Conservation (phyloP, 2,888 invertebrate species). For the Tribolium freemani region DNA sequence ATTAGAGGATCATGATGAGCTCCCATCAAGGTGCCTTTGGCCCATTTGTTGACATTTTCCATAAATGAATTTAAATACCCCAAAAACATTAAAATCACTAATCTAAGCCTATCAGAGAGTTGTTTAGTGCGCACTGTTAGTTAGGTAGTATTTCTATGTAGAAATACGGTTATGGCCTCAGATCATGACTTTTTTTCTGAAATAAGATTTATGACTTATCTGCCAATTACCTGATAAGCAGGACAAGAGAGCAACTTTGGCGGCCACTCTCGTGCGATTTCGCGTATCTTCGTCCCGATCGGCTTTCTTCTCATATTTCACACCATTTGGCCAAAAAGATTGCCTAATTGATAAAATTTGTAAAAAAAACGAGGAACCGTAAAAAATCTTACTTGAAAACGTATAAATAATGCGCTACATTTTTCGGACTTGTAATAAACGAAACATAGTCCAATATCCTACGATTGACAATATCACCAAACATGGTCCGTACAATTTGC, state of each 20-base stretch:
- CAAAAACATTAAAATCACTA: no score
- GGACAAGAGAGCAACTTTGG: conserved; percentile 87
- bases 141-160: no score
- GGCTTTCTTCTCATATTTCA: conserved; percentile 62
- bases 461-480: conserved; percentile 87
- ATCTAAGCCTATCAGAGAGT: no score
- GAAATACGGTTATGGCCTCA: no score
- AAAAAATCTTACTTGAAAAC: conserved; percentile 80
- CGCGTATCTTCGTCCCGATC: conserved; percentile 65
- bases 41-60: no score
- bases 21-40: no score
- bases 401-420: conserved; percentile 89
- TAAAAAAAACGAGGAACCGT: conserved; percentile 14
- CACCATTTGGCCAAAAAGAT: conserved; percentile 75
- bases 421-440: conserved; percentile 87
- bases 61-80: no score
- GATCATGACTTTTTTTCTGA: no score
- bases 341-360: conserved; percentile 64
- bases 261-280: conserved; percentile 86
- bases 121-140: no score
- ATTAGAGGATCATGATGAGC: no score
- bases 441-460: conserved; percentile 91
- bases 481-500: conserved; percentile 84
- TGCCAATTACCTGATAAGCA: conserved; percentile 79
- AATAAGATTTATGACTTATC: no score